These are phyloP conservation scores for Sminthurinus signatus DNA, from an alignment of 1,140 invertebrate species.

Conservation along the genomic window DNA sequence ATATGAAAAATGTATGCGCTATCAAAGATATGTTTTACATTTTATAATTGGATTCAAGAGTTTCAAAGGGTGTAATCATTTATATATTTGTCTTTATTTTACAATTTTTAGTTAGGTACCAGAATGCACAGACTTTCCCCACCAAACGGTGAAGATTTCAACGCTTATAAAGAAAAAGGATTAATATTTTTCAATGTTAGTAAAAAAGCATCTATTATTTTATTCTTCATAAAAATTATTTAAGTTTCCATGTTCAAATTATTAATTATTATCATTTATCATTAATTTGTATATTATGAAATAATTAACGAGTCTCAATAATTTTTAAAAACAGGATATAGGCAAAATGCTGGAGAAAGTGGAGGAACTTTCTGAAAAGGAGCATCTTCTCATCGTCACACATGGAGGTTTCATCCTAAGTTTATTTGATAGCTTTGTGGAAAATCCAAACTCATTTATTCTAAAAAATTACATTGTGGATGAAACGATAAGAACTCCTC, in stretches of 20 bases:
- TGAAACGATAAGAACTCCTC: not conserved
- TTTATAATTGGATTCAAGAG: too few relatives aligned
- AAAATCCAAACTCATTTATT: not conserved
- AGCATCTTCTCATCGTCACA: not conserved
- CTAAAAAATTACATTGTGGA: conserved; percentile 4
- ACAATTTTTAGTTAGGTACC: not conserved
- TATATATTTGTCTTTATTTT: too few relatives aligned
- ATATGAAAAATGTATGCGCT: too few relatives aligned
- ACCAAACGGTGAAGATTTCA: conserved; percentile 1
- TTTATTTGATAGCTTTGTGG: not conserved
- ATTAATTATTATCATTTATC: too few relatives aligned
- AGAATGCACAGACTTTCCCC: not conserved
- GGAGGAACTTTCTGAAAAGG: not conserved
- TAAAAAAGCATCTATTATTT: too few relatives aligned
- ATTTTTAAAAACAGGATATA: too few relatives aligned
- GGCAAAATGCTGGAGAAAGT: not conserved
- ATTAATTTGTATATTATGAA: too few relatives aligned
- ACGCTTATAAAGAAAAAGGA: not conserved
- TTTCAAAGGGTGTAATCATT: too few relatives aligned
- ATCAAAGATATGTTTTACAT: too few relatives aligned
- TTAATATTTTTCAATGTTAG: conserved; percentile 2
- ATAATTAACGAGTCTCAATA: too few relatives aligned
- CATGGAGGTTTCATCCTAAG: conserved; percentile 11
- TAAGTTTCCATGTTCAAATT: too few relatives aligned
- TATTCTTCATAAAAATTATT: too few relatives aligned